phyloP scores from a whole-genome alignment of 2,797 vertebrate species.

The Hypotaenidia okinawae region DNA sequence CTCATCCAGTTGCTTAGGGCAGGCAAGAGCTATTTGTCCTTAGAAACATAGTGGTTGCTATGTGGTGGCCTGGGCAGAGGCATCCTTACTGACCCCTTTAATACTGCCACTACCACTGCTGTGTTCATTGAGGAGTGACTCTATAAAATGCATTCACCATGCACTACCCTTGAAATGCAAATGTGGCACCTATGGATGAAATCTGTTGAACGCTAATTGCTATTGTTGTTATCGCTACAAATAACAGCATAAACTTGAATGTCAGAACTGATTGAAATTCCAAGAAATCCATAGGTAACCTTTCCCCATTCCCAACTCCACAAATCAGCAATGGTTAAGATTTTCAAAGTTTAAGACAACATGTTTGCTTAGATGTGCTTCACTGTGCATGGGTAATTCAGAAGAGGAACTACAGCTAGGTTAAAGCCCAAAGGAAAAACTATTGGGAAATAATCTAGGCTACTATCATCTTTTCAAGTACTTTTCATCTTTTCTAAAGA shows the following conservation, averaged over 20 bases:
- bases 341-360: slow-evolving; percentile 32
- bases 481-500: not conserved
- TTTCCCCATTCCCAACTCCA: not conserved
- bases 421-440: not conserved
- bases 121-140: slow-evolving; percentile 60
- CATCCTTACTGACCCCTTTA: slow-evolving; percentile 82
- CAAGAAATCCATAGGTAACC: slow-evolving; percentile 62
- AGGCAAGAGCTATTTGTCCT: slow-evolving; percentile 79
- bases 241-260: slow-evolving; percentile 59
- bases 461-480: not conserved
- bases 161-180: slow-evolving; percentile 70
- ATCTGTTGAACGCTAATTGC: slow-evolving; percentile 63
- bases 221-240: slow-evolving; percentile 51
- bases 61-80: slow-evolving; percentile 75
- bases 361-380: not conserved
- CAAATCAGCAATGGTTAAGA: slow-evolving; percentile 38
- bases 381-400: not conserved
- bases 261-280: slow-evolving; percentile 53
- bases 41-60: slow-evolving; percentile 83
- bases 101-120: slow-evolving; percentile 69
- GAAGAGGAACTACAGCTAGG: not conserved
- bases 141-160: slow-evolving; percentile 60
- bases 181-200: slow-evolving; percentile 70
- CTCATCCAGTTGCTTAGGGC: slow-evolving; percentile 78
- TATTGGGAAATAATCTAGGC: not conserved